A percentile compares a stretch with the other conserved stretches of the same genome.
Conservation (phyloP, 2,888 invertebrate genomes). For the Volucella bombylans region DNA sequence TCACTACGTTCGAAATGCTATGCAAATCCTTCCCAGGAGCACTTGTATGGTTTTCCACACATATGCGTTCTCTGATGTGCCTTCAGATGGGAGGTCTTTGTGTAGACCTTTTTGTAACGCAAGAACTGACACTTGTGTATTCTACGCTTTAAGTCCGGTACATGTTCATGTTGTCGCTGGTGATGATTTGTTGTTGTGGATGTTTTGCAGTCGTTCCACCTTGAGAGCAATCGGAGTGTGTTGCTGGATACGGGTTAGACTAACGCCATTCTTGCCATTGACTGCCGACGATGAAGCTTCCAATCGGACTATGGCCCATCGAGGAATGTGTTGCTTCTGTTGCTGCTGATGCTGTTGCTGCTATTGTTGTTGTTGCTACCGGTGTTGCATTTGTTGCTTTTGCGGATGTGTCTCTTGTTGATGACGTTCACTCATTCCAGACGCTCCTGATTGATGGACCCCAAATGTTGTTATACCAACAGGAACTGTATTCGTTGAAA, state of each 20-base stretch:
- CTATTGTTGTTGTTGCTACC: slow-evolving; percentile 77
- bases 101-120: slow-evolving; percentile 97
- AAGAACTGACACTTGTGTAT: slow-evolving; percentile 97
- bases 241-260: slow-evolving; percentile 83
- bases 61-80: slow-evolving; percentile 97
- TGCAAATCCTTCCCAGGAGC: slow-evolving; percentile 98
- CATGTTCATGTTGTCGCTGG: slow-evolving; percentile 87
- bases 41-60: slow-evolving; percentile 98
- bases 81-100: slow-evolving; percentile 97
- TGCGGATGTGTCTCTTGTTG: slow-evolving; percentile 72
- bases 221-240: slow-evolving; percentile 79
- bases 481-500: slow-evolving; percentile 75
- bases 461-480: slow-evolving; percentile 72
- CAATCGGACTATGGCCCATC: slow-evolving; percentile 86
- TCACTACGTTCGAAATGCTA: slow-evolving; percentile 98
- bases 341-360: slow-evolving; percentile 70
- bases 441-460: slow-evolving; percentile 66
- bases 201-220: slow-evolving; percentile 79
- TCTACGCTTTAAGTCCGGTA: slow-evolving; percentile 92
- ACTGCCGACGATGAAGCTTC: slow-evolving; percentile 82
- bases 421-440: slow-evolving; percentile 74
- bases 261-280: slow-evolving; percentile 83
- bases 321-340: slow-evolving; percentile 81
- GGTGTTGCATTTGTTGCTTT: slow-evolving; percentile 61
- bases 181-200: slow-evolving; percentile 84